phyloP scores from a whole-genome alignment of 1,140 invertebrate species.

The Drosophila bipectinata region DNA sequence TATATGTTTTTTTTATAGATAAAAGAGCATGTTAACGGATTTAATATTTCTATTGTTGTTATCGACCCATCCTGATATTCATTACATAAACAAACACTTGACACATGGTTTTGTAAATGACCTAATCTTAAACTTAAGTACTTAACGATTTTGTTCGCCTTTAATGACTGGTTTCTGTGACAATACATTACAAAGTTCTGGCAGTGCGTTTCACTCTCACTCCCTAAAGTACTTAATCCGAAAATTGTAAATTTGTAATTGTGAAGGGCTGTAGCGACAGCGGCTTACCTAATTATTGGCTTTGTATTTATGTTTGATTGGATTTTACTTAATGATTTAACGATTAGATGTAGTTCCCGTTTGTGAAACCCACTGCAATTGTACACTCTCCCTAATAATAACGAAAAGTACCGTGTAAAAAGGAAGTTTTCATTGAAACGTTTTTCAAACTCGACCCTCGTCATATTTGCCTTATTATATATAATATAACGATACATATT shows the following conservation, averaged over 20 bases:
- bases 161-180: slow-evolving; percentile 70
- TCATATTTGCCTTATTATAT: slow-evolving; percentile 80
- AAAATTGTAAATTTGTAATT: neutral
- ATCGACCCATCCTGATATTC: neutral
- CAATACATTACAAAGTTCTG: slow-evolving; percentile 45
- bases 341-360: neutral
- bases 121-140: slow-evolving; percentile 50
- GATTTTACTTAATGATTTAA: neutral
- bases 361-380: neutral
- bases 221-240: neutral
- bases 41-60: neutral
- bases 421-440: slow-evolving; percentile 17
- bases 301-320: neutral
- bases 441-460: slow-evolving; percentile 47
- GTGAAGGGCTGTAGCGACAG: too few species aligned
- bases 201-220: slow-evolving; percentile 31
- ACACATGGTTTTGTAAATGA: slow-evolving; percentile 59
- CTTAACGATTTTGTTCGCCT: slow-evolving; percentile 43
- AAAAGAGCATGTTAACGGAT: neutral
- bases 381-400: neutral
- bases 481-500: slow-evolving; percentile 60
- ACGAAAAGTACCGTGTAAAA: slow-evolving; percentile 17
- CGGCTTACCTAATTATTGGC: neutral
- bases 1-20: neutral
- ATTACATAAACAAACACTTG: neutral